These are phyloP conservation scores for Ammodytes marinus DNA, from an alignment of 2,113 vertebrate species.

Conservation along the genomic window DNA sequence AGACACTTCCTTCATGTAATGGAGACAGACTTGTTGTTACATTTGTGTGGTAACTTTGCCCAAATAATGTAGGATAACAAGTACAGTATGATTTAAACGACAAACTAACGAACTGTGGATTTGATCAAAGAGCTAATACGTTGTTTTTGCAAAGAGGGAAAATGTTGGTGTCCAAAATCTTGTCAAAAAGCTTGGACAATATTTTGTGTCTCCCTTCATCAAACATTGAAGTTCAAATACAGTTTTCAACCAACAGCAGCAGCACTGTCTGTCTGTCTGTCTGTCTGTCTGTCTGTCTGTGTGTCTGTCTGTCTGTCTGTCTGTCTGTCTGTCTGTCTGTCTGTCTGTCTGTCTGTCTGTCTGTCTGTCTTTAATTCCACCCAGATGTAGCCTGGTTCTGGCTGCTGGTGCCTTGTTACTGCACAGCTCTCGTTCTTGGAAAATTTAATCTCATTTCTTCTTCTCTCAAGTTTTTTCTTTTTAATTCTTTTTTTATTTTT, in stretches of 20 bases:
- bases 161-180: background rate
- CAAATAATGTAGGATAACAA: too few species aligned
- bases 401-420: slow-evolving; percentile 35
- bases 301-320: background rate
- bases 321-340: slow-evolving; percentile 1
- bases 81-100: too few species aligned
- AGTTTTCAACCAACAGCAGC: slow-evolving; percentile 24
- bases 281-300: background rate
- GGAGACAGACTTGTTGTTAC: too few species aligned
- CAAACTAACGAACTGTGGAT: too few species aligned
- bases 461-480: slow-evolving; percentile 20
- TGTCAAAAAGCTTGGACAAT: background rate
- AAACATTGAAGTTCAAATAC: slow-evolving; percentile 2
- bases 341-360: background rate
- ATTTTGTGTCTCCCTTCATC: slow-evolving; percentile 13
- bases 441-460: slow-evolving; percentile 62
- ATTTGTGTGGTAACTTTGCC: too few species aligned
- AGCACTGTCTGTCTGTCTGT: slow-evolving; percentile 14
- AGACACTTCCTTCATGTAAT: too few species aligned
- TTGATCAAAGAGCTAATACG: too few species aligned
- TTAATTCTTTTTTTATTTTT: slow-evolving; percentile 40
- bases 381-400: slow-evolving; percentile 61
- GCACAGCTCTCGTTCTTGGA: slow-evolving; percentile 46
- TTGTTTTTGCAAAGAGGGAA: background rate
- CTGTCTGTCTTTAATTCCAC: slow-evolving; percentile 53